A percentile compares a stretch with the other conserved stretches of the same genome.
phyloP scores from a whole-genome alignment of 2,797 vertebrate species.

The Paramormyrops hopkinsi region DNA sequence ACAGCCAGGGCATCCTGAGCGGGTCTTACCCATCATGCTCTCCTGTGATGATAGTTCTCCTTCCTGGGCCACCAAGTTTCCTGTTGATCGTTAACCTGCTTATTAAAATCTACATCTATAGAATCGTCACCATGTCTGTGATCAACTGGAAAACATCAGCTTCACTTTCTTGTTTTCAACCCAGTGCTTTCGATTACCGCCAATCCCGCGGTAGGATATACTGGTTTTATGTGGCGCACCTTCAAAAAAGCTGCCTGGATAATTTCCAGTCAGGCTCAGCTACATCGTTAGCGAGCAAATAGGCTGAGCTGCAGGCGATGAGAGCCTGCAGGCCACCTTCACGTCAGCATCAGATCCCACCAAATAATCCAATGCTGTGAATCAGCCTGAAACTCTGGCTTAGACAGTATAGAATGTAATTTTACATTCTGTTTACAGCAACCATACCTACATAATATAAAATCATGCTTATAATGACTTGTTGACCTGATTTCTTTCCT shows the following conservation, averaged over 20 bases:
- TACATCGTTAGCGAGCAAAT: background rate
- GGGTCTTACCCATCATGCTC: background rate
- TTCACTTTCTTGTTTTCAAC: background rate
- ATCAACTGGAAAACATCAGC: background rate
- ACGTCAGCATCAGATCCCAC: background rate
- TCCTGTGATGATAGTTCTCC: background rate
- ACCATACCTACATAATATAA: background rate
- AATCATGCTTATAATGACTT: background rate
- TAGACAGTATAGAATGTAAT: background rate
- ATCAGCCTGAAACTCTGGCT: background rate
- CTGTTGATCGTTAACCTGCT: background rate
- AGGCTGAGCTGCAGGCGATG: background rate
- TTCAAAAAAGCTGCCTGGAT: background rate
- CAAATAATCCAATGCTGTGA: background rate
- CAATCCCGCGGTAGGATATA: background rate
- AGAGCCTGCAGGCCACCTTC: too few relatives aligned
- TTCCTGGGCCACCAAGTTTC: background rate
- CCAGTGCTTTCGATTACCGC: background rate
- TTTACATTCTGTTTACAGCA: background rate
- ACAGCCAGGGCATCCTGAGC: background rate
- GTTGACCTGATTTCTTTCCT: slow-evolving; percentile 32
- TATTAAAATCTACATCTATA: background rate
- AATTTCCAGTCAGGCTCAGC: background rate
- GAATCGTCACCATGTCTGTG: background rate
- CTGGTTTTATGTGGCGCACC: background rate